Conservation (phyloP, 2,888 invertebrate species). For the Erynnis tages region DNA sequence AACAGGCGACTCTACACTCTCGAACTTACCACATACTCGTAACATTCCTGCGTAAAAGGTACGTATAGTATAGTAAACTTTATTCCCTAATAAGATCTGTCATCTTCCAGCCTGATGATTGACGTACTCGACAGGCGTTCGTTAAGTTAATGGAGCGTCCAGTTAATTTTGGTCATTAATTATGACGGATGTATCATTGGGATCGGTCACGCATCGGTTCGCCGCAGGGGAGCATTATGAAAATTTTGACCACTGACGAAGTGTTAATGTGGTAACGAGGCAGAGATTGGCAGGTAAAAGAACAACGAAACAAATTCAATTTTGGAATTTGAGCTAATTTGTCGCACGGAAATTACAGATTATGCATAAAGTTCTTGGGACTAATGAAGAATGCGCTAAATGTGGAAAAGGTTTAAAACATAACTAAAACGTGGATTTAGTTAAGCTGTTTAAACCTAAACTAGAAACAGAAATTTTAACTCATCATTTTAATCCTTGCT, state of each 20-base stretch:
- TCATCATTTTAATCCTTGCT: no score
- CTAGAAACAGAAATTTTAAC: no score
- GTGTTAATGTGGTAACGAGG: conserved; percentile 20
- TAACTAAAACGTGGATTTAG: no score
- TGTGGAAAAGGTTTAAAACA: no score
- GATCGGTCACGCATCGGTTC: conserved; percentile 17
- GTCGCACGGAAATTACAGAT: background rate
- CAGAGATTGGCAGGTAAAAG: conserved; percentile 10
- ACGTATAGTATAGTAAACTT: no score
- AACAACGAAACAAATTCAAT: conserved; percentile 6
- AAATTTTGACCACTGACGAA: conserved; percentile 23
- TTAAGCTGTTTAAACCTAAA: no score
- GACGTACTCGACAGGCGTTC: conserved; percentile 55
- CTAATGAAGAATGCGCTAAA: no score
- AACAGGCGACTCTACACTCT: no score
- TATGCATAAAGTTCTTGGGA: no score
- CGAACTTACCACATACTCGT: no score
- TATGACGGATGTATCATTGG: conserved; percentile 45
- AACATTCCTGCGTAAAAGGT: no score
- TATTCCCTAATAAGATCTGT: conserved; percentile 11
- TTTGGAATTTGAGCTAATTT: conserved; percentile 1
- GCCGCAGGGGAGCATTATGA: conserved; percentile 20
- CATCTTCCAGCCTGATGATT: conserved; percentile 42
- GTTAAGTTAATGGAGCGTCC: conserved; percentile 52
- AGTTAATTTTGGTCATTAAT: conserved; percentile 46